A percentile compares a stretch with the other conserved stretches of the same genome.
phyloP scores from a whole-genome alignment of 2,797 vertebrate genomes.

The Hyperoplus lanceolatus region DNA sequence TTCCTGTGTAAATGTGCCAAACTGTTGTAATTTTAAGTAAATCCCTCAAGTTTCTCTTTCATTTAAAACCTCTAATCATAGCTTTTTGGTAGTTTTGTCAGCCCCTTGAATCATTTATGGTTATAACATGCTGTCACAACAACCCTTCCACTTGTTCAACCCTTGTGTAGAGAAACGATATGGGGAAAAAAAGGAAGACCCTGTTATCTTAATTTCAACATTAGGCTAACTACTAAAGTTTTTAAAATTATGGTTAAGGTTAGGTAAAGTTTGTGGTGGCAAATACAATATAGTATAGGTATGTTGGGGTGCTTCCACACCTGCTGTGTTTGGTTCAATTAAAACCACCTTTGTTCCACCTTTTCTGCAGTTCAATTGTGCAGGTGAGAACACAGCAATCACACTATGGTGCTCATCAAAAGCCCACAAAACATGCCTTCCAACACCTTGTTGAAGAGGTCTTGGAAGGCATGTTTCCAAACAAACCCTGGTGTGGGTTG shows the following conservation, averaged over 20 bases:
- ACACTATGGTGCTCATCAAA: too few species aligned
- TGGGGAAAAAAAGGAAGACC: not conserved
- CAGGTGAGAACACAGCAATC: too few species aligned
- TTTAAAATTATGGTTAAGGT: not conserved
- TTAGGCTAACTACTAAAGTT: too few species aligned
- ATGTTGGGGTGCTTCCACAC: too few species aligned
- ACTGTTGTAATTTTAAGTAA: not conserved
- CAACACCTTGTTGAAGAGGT: too few species aligned
- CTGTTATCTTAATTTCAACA: not conserved
- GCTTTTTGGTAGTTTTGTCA: not conserved
- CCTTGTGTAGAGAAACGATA: not conserved
- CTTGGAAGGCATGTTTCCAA: too few species aligned
- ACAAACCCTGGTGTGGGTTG: too few species aligned
- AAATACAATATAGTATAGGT: not conserved
- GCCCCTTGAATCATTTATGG: not conserved
- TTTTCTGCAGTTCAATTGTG: too few species aligned
- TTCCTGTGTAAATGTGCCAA: not conserved
- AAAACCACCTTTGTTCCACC: too few species aligned
- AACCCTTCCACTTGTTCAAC: not conserved
- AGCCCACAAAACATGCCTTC: too few species aligned
- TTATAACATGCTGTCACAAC: constrained; percentile 13
- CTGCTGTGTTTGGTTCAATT: too few species aligned
- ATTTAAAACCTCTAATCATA: not conserved
- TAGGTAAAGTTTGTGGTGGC: not conserved
- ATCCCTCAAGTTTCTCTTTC: not conserved